Evolutionary conservation across 2,888 invertebrate genomes (phyloP).

Genomic region (Choreutis nemorana): DNA sequence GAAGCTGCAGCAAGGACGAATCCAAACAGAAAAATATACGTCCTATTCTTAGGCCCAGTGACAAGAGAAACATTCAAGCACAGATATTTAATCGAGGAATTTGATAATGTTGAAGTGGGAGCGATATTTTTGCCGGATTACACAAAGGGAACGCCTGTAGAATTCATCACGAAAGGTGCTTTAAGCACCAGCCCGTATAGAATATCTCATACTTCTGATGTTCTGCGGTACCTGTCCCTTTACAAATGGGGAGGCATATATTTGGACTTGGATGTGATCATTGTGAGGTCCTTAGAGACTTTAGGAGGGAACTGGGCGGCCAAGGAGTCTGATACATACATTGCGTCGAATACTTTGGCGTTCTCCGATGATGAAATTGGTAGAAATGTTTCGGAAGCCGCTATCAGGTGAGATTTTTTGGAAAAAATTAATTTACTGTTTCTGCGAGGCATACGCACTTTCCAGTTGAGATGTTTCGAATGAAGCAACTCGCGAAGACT

Average conservation of each 20-base stretch:
- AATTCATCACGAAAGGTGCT: constrained; percentile 13
- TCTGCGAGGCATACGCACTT: no score
- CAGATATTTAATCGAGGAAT: no score
- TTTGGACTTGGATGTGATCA: constrained; percentile 3
- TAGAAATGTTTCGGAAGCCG: constrained; percentile 16
- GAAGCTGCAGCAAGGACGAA: constrained; percentile 2
- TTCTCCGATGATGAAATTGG: constrained; percentile 41
- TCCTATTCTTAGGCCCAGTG: constrained; percentile 4
- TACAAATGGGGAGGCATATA: constrained; percentile 5
- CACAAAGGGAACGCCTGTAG: no score
- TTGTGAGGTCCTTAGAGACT: constrained; percentile 1
- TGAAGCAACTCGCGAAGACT: no score
- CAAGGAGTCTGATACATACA: no score
- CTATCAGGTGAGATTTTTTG: constrained; percentile 17
- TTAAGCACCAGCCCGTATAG: not conserved
- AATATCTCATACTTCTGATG: not conserved
- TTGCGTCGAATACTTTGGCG: constrained; percentile 74
- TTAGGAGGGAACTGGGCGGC: constrained; percentile 1
- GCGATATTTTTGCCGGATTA: no score
- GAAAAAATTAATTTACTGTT: no score
- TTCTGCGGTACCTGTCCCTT: not conserved
- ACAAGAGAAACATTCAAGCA: not conserved
- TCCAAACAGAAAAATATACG: constrained; percentile 2
- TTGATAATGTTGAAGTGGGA: no score
- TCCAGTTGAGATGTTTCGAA: no score